A percentile compares a stretch with the other conserved stretches of the same genome.
Conservation (phyloP, 1,140 invertebrate species). For the Meloidogyne chitwoodi region DNA sequence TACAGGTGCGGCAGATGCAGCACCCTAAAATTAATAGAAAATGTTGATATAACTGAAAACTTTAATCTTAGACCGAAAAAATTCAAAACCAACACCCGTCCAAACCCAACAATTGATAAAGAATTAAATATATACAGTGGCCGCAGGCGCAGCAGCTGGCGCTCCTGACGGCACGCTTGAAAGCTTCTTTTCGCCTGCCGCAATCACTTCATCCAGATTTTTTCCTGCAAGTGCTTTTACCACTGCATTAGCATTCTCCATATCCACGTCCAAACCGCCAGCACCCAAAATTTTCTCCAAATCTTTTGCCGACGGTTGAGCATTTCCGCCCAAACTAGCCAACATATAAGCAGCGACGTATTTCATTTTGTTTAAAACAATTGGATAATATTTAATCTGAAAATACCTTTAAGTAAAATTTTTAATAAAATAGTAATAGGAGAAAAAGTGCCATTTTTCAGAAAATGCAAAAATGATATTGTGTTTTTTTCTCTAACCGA, state of each 20-base stretch:
- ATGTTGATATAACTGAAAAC: background rate
- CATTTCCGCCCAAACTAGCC: slow-evolving; percentile 62
- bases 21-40: slow-evolving; percentile 5
- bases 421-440: background rate
- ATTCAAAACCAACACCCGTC: no score
- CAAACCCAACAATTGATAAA: no score
- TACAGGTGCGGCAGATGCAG: slow-evolving; percentile 36
- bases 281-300: slow-evolving; percentile 63
- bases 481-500: background rate
- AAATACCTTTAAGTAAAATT: background rate
- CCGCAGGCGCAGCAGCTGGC: slow-evolving; percentile 41
- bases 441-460: no score
- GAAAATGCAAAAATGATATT: background rate
- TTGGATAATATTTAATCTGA: background rate
- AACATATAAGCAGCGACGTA: slow-evolving; percentile 66
- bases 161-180: slow-evolving; percentile 53
- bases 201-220: slow-evolving; percentile 52
- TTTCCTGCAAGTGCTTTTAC: slow-evolving; percentile 49
- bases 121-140: background rate
- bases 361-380: no score
- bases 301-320: slow-evolving; percentile 58
- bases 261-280: slow-evolving; percentile 52
- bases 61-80: no score
- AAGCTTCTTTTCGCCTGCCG: slow-evolving; percentile 48
- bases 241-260: slow-evolving; percentile 53